A percentile compares a stretch with the other conserved stretches of the same genome.
phyloP scores from a whole-genome alignment of 92 coral and sea anemone genomes.

The Phenganax subtilis region DNA sequence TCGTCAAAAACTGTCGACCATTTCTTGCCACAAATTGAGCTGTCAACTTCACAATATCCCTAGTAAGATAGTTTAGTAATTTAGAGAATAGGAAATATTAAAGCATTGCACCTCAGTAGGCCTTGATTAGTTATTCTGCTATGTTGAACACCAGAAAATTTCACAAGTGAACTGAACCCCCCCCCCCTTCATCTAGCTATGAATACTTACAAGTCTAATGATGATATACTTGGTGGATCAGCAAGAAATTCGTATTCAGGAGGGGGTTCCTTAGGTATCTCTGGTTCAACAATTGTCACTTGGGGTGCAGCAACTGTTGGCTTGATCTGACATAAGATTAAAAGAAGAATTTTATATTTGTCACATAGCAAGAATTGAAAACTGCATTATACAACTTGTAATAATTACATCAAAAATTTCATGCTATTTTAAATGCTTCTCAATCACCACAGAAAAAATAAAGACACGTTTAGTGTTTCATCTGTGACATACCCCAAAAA shows the following conservation, averaged over 20 bases:
- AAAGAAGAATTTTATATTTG: too few species aligned
- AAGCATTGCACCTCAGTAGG: too few species aligned
- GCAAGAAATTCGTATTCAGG: constrained; percentile 91
- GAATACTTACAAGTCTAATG: constrained; percentile 80
- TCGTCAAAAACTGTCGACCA: constrained; percentile 89
- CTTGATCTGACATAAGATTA: constrained; percentile 62
- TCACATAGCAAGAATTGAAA: too few species aligned
- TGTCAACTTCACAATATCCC: constrained; percentile 83
- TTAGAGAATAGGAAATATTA: neutral
- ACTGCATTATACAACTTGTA: too few species aligned
- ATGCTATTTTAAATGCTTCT: too few species aligned
- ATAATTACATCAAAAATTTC: neutral
- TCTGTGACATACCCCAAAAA: too few species aligned
- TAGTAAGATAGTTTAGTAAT: constrained; percentile 14
- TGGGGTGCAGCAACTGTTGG: constrained; percentile 73
- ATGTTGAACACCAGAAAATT: neutral
- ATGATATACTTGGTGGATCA: constrained; percentile 92
- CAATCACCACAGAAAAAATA: too few species aligned
- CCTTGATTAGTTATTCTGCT: too few species aligned
- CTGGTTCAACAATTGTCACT: constrained; percentile 66
- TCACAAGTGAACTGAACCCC: neutral
- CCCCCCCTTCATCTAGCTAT: too few species aligned
- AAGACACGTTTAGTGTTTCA: too few species aligned
- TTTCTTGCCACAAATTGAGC: constrained; percentile 98
- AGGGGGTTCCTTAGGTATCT: constrained; percentile 89